Evolutionary conservation across 2,888 invertebrate species (phyloP).

Genomic region (Drosophila glabriapex): DNA sequence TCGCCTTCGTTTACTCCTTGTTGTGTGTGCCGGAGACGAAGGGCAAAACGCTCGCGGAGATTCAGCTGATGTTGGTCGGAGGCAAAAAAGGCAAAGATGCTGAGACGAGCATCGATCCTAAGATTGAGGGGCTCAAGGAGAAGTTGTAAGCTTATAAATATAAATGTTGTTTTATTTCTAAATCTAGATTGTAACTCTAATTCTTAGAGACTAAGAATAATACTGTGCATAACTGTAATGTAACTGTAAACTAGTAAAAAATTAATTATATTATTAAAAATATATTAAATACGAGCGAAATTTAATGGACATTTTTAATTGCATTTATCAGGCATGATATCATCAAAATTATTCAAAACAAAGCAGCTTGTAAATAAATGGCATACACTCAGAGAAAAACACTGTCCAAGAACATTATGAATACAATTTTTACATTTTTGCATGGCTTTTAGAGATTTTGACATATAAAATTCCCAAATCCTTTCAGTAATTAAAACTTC

Average conservation of each 20-base stretch:
- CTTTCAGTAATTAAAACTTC: background rate
- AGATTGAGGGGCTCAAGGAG: background rate
- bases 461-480: background rate
- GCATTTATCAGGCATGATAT: background rate
- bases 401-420: background rate
- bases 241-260: background rate
- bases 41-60: constrained; percentile 79
- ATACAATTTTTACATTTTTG: background rate
- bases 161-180: background rate
- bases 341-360: background rate
- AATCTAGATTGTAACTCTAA: constrained; percentile 8
- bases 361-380: background rate
- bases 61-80: constrained; percentile 67
- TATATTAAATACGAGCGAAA: background rate
- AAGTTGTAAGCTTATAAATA: background rate
- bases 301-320: background rate
- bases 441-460: background rate
- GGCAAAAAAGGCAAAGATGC: constrained; percentile 25
- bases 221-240: background rate
- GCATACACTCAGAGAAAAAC: background rate
- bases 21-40: constrained; percentile 87
- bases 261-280: background rate
- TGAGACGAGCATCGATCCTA: constrained; percentile 11
- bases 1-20: constrained; percentile 89
- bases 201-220: constrained; percentile 21